Evolutionary conservation across 2,797 vertebrate genomes (phyloP).

Genomic region (Phataginus tetradactyla): DNA sequence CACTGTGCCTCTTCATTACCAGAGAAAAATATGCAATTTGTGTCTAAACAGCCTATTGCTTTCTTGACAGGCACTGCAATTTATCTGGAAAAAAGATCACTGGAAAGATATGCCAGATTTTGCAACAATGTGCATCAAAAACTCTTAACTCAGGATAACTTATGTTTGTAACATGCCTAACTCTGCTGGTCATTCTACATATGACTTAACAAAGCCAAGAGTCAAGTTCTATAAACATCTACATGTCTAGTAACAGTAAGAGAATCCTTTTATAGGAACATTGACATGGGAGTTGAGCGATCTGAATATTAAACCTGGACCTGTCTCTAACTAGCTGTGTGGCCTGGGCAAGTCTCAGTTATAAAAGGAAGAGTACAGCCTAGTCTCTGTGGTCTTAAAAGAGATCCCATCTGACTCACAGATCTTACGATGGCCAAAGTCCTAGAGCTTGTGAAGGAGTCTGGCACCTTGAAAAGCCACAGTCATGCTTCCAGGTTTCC

Average conservation of each 20-base stretch:
- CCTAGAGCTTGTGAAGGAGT: not conserved
- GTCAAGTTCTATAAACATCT: not conserved
- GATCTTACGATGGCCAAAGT: not conserved
- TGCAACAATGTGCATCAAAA: not conserved
- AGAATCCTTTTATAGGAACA: not conserved
- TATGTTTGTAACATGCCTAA: not conserved
- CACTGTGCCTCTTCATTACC: constrained; percentile 23
- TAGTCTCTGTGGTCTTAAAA: not conserved
- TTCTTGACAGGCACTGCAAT: not conserved
- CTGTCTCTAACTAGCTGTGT: not conserved
- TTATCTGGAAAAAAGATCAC: constrained; percentile 25
- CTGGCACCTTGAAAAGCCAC: constrained; percentile 34
- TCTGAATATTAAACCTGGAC: not conserved
- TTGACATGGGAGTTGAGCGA: not conserved
- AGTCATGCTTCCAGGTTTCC: constrained; percentile 37
- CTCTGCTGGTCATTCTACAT: not conserved
- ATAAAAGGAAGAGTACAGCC: not conserved
- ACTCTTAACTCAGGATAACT: not conserved
- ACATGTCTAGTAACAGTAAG: not conserved
- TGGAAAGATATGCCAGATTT: not conserved
- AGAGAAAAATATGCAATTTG: not conserved
- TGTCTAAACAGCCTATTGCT: constrained; percentile 2
- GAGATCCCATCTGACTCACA: not conserved
- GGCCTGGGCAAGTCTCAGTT: not conserved
- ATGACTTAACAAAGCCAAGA: not conserved